Evolutionary conservation across 2,797 vertebrate species (phyloP).

Genomic region (Phrynocephalus guinanensis): DNA sequence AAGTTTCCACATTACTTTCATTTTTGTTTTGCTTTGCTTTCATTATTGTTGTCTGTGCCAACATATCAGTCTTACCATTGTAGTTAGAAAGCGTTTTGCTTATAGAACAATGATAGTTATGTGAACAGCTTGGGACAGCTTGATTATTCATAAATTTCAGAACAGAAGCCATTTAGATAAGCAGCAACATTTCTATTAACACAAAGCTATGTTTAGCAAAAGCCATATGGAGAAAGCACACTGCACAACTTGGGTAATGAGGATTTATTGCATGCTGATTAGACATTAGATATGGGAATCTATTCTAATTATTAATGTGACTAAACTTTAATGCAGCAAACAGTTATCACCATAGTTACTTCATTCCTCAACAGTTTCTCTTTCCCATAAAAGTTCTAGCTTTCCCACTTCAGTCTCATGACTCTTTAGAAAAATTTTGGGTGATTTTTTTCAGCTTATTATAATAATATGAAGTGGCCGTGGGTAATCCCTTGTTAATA

Average conservation of each 20-base stretch:
- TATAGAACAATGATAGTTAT: not conserved
- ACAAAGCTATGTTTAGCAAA: conserved; percentile 29
- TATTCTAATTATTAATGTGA: conserved; percentile 42
- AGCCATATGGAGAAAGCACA: conserved; percentile 35
- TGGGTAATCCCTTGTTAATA: too few relatives aligned
- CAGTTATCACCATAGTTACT: not conserved
- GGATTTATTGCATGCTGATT: conserved; percentile 37
- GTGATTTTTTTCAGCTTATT: too few relatives aligned
- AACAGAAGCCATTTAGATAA: conserved; percentile 22
- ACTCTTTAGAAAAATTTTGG: not conserved
- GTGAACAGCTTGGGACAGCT: not conserved
- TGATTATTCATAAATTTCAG: not conserved
- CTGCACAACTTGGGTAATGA: conserved; percentile 23
- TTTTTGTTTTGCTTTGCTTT: too few relatives aligned
- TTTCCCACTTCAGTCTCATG: not conserved
- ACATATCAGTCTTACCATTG: not conserved
- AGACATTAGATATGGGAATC: conserved; percentile 34
- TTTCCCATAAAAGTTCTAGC: not conserved
- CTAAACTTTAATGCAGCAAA: conserved; percentile 16
- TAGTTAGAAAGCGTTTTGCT: not conserved
- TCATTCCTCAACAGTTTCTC: not conserved
- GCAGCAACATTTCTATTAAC: not conserved
- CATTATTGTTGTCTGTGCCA: not conserved
- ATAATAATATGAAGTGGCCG: too few relatives aligned
- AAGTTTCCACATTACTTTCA: too few relatives aligned